phyloP scores from a whole-genome alignment of 2,113 vertebrate genomes.

The Chascanopsetta lugubris region DNA sequence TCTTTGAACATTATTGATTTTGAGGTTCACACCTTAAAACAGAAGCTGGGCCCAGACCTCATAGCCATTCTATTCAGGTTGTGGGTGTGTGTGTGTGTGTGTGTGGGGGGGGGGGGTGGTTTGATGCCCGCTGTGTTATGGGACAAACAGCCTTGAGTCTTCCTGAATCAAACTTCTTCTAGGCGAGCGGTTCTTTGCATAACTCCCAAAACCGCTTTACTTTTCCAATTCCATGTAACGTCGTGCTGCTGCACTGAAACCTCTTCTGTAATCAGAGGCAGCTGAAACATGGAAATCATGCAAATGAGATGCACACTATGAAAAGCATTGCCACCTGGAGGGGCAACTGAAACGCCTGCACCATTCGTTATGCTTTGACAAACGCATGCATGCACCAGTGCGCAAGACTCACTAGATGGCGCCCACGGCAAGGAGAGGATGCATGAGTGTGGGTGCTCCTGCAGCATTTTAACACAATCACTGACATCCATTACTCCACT shows the following conservation, averaged over 20 bases:
- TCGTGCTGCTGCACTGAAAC: neutral
- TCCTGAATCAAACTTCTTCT: conserved; percentile 7
- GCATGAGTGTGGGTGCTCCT: neutral
- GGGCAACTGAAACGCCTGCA: too few relatives aligned
- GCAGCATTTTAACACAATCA: neutral
- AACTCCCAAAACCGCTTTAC: neutral
- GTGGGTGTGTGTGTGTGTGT: too few relatives aligned
- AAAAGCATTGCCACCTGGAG: neutral
- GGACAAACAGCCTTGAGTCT: neutral
- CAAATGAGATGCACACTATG: neutral
- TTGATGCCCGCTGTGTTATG: too few relatives aligned
- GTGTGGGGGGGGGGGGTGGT: conserved; percentile 8
- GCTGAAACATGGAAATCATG: neutral
- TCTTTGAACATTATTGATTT: conserved; percentile 72
- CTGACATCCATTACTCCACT: neutral
- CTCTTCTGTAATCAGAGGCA: neutral
- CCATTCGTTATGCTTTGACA: neutral
- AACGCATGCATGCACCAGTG: conserved; percentile 18
- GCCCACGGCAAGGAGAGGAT: conserved; percentile 50
- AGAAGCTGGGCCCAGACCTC: conserved; percentile 24
- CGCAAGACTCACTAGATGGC: conserved; percentile 66
- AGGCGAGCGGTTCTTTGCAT: conserved; percentile 4
- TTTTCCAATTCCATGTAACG: neutral
- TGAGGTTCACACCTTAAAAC: conserved; percentile 19
- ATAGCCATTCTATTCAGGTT: conserved; percentile 27